Percentiles rank a stretch among this genome's conserved stretches.
These are phyloP conservation scores for Ia io DNA, from an alignment of 2,113 vertebrate species.

Conservation along the genomic window DNA sequence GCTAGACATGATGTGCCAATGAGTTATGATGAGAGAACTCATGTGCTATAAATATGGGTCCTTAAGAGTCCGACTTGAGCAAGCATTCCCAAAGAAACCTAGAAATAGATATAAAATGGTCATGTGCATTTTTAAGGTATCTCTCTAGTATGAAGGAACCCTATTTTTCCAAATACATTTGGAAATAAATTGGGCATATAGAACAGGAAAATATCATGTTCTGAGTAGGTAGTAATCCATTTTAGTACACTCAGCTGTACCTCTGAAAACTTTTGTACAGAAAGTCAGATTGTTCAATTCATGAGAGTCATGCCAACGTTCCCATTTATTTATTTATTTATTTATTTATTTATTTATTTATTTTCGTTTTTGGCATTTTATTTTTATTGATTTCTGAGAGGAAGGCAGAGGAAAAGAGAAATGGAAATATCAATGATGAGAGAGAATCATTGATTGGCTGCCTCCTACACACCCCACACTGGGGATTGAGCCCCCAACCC, in stretches of 20 bases:
- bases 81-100: background rate
- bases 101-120: background rate
- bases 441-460: no score
- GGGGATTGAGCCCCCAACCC: no score
- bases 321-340: background rate
- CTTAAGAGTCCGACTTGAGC: background rate
- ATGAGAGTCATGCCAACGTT: background rate
- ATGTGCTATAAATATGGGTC: background rate
- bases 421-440: no score
- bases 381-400: no score
- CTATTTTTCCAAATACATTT: conserved; percentile 4
- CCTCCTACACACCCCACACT: no score
- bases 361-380: no score
- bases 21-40: background rate
- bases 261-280: background rate
- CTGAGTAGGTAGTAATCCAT: conserved; percentile 26
- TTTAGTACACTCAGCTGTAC: conserved; percentile 3
- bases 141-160: background rate
- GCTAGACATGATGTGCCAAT: background rate
- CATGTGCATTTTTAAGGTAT: background rate
- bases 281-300: background rate
- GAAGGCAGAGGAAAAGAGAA: no score
- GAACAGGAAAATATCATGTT: background rate
- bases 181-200: conserved; percentile 37
- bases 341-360: no score